Percentiles rank a stretch among this genome's conserved stretches.
phyloP scores from a whole-genome alignment of 1,140 invertebrate species.

The Calliopsis andreniformis region DNA sequence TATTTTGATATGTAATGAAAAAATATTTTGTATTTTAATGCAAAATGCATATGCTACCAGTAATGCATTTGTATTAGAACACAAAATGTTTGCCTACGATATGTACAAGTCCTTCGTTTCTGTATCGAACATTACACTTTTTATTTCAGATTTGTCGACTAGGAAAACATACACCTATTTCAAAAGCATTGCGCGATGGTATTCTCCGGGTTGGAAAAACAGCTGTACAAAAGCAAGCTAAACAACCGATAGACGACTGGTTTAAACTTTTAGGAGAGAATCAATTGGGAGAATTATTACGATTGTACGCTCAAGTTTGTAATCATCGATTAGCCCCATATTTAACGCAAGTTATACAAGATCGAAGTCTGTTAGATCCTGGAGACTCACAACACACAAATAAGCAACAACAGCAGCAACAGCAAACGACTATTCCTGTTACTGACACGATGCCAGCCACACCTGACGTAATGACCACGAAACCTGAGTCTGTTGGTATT shows the following conservation, averaged over 20 bases:
- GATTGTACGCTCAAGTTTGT: constrained; percentile 93
- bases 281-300: constrained; percentile 89
- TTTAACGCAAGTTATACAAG: constrained; percentile 89
- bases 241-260: constrained; percentile 94
- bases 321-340: constrained; percentile 91
- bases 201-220: constrained; percentile 92
- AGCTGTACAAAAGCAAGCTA: constrained; percentile 81
- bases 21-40: no score
- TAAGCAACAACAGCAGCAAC: constrained; percentile 63
- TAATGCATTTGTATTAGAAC: no score
- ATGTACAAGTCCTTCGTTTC: background rate
- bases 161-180: constrained; percentile 93
- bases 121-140: background rate
- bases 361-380: constrained; percentile 90
- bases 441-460: constrained; percentile 78
- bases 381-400: constrained; percentile 69
- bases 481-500: constrained; percentile 76
- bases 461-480: constrained; percentile 78
- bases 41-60: no score
- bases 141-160: constrained; percentile 88
- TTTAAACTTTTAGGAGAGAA: constrained; percentile 92
- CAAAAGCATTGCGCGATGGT: constrained; percentile 92
- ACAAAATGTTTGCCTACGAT: no score
- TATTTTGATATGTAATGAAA: no score
- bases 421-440: constrained; percentile 62